Conservation (phyloP, 1,140 invertebrate genomes). For the Radopholus similis region DNA sequence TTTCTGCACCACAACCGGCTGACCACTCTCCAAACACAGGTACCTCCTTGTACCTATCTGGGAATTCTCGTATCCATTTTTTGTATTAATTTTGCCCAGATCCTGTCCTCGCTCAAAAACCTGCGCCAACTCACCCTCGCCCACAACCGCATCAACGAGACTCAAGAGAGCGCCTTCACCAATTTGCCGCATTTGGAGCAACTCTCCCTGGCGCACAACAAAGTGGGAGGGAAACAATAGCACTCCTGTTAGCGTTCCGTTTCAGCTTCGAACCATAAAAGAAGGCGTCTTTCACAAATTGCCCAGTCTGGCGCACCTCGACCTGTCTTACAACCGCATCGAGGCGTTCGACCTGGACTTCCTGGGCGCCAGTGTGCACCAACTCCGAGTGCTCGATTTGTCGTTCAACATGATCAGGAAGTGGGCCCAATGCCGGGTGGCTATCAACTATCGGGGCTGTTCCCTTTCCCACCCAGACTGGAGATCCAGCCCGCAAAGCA, state of each 20-base stretch:
- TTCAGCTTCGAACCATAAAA: too few relatives aligned
- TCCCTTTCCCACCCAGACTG: conserved; percentile 27
- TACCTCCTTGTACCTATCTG: not conserved
- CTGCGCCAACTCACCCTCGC: conserved; percentile 24
- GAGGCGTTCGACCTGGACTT: conserved; percentile 32
- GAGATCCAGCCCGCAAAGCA: conserved; percentile 25
- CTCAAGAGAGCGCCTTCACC: conserved; percentile 15
- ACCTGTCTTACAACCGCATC: conserved; percentile 30
- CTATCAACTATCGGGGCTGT: too few relatives aligned
- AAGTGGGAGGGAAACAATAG: not conserved
- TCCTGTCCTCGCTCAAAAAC: conserved; percentile 19
- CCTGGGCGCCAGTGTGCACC: conserved; percentile 5
- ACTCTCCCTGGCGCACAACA: conserved; percentile 25
- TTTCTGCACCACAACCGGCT: conserved; percentile 29
- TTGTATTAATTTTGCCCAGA: not conserved
- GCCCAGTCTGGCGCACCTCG: conserved; percentile 20
- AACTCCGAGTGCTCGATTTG: conserved; percentile 27
- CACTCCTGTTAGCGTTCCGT: not conserved
- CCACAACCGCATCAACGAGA: conserved; percentile 25
- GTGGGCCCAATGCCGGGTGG: not conserved
- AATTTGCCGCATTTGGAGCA: conserved; percentile 29
- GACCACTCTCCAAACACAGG: conserved; percentile 27
- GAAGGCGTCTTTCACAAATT: conserved; percentile 21
- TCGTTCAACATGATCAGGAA: conserved; percentile 31
- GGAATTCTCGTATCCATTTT: not conserved